Base-by-base conservation (phyloP, 2,888 invertebrate species). In the Myopa tessellatipennis region DNA sequence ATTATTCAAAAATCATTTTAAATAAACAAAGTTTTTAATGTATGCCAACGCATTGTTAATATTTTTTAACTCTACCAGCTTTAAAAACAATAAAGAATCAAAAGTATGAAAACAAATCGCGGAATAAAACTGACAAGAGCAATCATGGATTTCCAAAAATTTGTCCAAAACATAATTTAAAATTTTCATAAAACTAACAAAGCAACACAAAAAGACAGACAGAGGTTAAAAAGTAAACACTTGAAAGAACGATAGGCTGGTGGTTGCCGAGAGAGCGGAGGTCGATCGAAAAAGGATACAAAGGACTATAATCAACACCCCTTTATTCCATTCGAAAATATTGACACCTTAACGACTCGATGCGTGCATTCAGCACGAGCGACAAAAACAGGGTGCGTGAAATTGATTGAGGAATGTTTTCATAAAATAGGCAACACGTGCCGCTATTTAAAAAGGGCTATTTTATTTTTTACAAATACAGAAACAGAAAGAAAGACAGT, bases 401-500 rank as follows among this genome's bases (percentile, higher is more conserved):
- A 63, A 73, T 26, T 26, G 50, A 69, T 18, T 36, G 55, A 50
- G 68, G 55, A 58, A 58, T 38, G 40, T 50, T 52, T 55, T 18
- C 85, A 85, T 83, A 85, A 85, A 86, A 85, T 85, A 85, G 83
- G 81, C 82, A 83, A 84, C 86, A 86, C 87, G 87, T 85, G 86
- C 81, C 83, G 80, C 78, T 73, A 79, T 74, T 78, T 74, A 78
- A 76, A 78, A 79, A 77, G 74, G 79, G 78, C 36, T 69, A 58
- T 16, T 12, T 18, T 61, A 58, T 34, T 12, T 18, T 61, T n/a
- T 12, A 63, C 50, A 65, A 65, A 16, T 38, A 71, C 76, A 74
- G 75, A 60, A 68, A 63, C 77, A 76, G 26, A 2, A 26, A 26
- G 26, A 26, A 26, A 26, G 26, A 76, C 79, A 77, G 72, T 71